Evolutionary conservation across 2,888 invertebrate species (phyloP), one percentile per base, ranked within the genome.

Genomic region (Dryomyza anilis): DNA sequence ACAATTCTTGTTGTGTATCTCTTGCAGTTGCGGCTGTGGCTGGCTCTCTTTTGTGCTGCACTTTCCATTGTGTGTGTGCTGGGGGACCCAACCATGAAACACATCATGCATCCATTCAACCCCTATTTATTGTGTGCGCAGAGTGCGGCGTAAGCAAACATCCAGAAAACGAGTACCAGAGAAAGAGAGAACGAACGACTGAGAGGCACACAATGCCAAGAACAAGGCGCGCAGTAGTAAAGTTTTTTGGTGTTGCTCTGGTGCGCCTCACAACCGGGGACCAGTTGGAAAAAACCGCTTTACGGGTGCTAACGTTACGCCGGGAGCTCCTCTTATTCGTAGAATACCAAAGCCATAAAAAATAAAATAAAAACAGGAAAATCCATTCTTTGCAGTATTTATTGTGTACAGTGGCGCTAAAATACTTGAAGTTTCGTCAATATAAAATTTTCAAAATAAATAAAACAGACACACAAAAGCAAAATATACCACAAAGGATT

Each of bases 231-330:
- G 21, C 58, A 19, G 48, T 25, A 30, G n/a, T 29, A 21, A 43
- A 25, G 43, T 25, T 57, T 52, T 27, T 23, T 12, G 59, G 29
- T 46, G 29, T 46, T 48, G 48, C 48, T 33, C 16, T 33, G 48
- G 23, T 25, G 21, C 59, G 39, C 43, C 27, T 12, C 33, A 30
- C 21, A 46, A 73, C 70, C 75, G 73, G 75, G 71, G 64, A 70
- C 68, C 74, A 78, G 77, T 77, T 74, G 71, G 73, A 74, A 74
- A 72, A 72, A 74, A 73, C 72, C 76, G 77, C 71, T 78, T 70
- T 69, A 73, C 72, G 76, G 71, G 69, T 71, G 69, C 74, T 71
- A 71, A 75, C 75, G 73, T 69, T 43, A 27, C 50, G 58, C 16
- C 56, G 48, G 43, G 30, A 19, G 30, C 30, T 25, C 29, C 21